phyloP scores from a whole-genome alignment of 2,888 invertebrate species.

The Euplagia quadripunctaria region DNA sequence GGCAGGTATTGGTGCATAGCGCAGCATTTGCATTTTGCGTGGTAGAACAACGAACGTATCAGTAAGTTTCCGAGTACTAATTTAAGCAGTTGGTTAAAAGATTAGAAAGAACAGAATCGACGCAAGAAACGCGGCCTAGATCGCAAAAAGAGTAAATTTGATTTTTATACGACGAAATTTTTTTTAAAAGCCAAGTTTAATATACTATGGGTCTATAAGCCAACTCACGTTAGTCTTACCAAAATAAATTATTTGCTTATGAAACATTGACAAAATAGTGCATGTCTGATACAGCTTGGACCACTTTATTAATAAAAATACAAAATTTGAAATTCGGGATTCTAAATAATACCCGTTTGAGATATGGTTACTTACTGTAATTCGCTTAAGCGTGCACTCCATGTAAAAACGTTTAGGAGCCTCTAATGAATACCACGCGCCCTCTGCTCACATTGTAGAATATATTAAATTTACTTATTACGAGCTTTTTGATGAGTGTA shows the following conservation, averaged over 20 bases:
- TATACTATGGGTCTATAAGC: no score
- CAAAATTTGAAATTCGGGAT: neutral
- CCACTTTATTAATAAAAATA: neutral
- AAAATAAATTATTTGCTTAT: neutral
- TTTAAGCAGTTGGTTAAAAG: no score
- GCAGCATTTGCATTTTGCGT: no score
- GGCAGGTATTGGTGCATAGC: no score
- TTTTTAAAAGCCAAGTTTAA: no score
- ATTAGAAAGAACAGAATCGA: no score
- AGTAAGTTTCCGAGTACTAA: no score
- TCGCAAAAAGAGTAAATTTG: no score
- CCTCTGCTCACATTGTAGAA: neutral
- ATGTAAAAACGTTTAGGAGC: neutral
- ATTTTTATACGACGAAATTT: no score
- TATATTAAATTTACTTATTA: slow-evolving; percentile 7
- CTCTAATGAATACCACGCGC: neutral
- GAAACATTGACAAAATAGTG: no score
- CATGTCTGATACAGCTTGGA: neutral
- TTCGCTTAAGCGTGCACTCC: neutral
- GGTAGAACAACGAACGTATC: no score
- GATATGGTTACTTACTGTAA: neutral
- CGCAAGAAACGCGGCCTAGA: no score
- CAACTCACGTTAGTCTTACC: neutral
- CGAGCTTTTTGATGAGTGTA: neutral
- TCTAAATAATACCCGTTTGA: neutral